Base-by-base conservation (phyloP, 2,797 vertebrate species). In the Sciurus carolinensis region DNA sequence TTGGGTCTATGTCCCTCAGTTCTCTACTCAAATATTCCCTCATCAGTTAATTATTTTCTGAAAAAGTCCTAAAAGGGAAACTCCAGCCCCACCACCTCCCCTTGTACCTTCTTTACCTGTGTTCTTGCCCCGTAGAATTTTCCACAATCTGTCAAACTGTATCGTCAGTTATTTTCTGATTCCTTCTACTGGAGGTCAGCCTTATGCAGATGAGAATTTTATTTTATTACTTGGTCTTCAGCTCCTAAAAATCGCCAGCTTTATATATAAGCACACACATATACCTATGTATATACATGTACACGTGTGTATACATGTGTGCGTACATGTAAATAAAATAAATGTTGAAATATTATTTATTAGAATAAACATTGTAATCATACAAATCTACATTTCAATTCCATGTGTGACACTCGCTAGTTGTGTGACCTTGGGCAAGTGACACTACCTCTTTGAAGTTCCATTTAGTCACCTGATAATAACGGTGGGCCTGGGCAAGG, bases 281-380 rank as follows among this genome's bases (percentile, higher is more conserved):
- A 62, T 9, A 62, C 26, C 10, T 10, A 64, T 24, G 11, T 24
- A 28, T 24, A 28, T 24, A 9, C 4, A 11, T 54, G 52, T 54
- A 20, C 52, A 54, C 17, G 6, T 20, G 52, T 18, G 52, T 59
- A 30, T 59, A 59, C 24, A 7, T 30, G 11, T 66, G 12, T 14
- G 13, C 15, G 12, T 14, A 5, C 33, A 13, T 66, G 15, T 33
- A 66, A 7, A 57, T 22, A 57, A 57, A 57, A 22, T 57, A 22
- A 57, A 57, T 57, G 20, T 57, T 57, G 54, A 6, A 8, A 57
- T 57, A 57, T 57, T 57, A 57, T 22, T 57, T 57, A 57, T 57
- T 57, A 2, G 28, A 89, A 75, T 33, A 64, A 90, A 77, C 81
- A 77, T 3, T 22, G 62, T 67, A 90, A 77, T 90, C 54, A 84